Percentiles rank a stretch among this genome's conserved stretches.
Conservation (phyloP, 1,140 invertebrate genomes). For the Leptopilina clavipes region DNA sequence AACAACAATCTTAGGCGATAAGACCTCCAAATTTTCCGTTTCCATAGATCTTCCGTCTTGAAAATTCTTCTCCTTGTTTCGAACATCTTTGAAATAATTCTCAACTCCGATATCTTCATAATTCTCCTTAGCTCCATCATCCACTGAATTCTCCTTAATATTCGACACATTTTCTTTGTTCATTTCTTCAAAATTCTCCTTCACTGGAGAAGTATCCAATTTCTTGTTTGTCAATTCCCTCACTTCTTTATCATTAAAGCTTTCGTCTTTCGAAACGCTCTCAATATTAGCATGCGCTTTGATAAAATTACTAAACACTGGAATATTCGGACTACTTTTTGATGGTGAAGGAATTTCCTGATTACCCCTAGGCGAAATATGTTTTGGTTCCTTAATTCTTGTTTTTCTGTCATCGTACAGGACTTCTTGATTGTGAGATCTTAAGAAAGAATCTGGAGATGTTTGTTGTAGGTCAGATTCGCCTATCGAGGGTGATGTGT, state of each 20-base stretch:
- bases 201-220: not conserved
- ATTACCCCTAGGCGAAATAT: not conserved
- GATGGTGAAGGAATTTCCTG: slow-evolving; percentile 40
- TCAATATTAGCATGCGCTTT: slow-evolving; percentile 51
- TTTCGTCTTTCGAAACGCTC: slow-evolving; percentile 31
- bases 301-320: slow-evolving; percentile 49
- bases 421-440: slow-evolving; percentile 54
- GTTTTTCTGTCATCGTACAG: slow-evolving; percentile 61
- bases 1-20: not conserved
- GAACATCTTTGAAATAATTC: too few species aligned
- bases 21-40: not conserved
- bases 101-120: too few species aligned
- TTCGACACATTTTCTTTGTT: too few species aligned
- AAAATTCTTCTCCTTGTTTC: too few species aligned
- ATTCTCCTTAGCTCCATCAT: too few species aligned
- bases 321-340: slow-evolving; percentile 52
- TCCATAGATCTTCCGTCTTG: not conserved
- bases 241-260: slow-evolving; percentile 23
- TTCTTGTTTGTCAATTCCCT: not conserved
- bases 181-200: not conserved
- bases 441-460: slow-evolving; percentile 42
- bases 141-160: too few species aligned
- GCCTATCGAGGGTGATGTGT: slow-evolving; percentile 51
- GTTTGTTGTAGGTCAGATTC: slow-evolving; percentile 52
- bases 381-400: not conserved